A percentile compares a stretch with the other conserved stretches of the same genome.
These are phyloP conservation scores for Yponomeuta plumbellus DNA, from an alignment of 2,888 invertebrate species.

Conservation along the genomic window DNA sequence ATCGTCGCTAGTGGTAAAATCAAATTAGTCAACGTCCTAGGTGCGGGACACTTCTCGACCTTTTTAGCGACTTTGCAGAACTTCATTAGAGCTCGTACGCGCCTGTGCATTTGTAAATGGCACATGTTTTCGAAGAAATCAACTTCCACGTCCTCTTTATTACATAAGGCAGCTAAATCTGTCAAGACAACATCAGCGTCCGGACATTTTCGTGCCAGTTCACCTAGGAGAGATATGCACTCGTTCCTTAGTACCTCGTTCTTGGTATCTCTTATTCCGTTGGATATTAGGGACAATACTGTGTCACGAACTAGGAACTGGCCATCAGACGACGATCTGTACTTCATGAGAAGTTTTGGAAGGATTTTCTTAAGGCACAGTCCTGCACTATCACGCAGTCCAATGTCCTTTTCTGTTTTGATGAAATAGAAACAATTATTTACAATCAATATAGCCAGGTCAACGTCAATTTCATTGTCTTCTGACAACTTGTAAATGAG, in stretches of 20 bases:
- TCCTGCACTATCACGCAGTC: conserved; percentile 86
- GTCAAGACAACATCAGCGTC: conserved; percentile 82
- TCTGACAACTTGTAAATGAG: conserved; percentile 76
- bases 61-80: conserved; percentile 82
- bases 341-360: conserved; percentile 77
- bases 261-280: conserved; percentile 81
- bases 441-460: conserved; percentile 83
- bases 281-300: conserved; percentile 82
- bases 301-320: conserved; percentile 84
- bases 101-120: conserved; percentile 91
- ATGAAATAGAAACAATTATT: conserved; percentile 90
- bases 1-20: conserved; percentile 89
- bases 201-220: conserved; percentile 83
- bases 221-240: conserved; percentile 86
- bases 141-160: conserved; percentile 85
- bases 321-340: conserved; percentile 73
- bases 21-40: conserved; percentile 87
- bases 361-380: conserved; percentile 83
- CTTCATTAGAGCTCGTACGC: conserved; percentile 87
- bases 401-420: conserved; percentile 87
- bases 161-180: conserved; percentile 81
- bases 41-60: conserved; percentile 76
- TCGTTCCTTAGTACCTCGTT: conserved; percentile 86
- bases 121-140: conserved; percentile 97
- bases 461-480: conserved; percentile 73